Percentiles rank a stretch among this genome's conserved stretches.
Conservation (phyloP, 2,113 vertebrate genomes). For the Caranx melampygus region DNA sequence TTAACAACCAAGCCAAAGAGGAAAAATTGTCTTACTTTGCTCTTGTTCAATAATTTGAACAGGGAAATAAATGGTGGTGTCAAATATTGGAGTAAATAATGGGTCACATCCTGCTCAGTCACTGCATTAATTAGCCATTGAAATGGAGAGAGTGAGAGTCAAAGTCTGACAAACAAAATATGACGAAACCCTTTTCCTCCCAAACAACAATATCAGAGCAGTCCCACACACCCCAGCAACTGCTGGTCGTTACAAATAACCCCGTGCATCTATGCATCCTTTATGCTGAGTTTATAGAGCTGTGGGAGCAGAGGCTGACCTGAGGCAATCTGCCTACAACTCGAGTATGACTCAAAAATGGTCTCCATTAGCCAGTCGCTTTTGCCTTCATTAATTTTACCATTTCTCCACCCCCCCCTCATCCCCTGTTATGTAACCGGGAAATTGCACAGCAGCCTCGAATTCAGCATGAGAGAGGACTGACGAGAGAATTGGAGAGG, state of each 20-base stretch:
- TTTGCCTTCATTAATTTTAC: constrained; percentile 72
- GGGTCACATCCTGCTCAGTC: background rate
- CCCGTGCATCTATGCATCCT: constrained; percentile 15
- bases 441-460: constrained; percentile 56
- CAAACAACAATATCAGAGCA: constrained; percentile 4
- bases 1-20: background rate
- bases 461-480: constrained; percentile 41
- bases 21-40: background rate
- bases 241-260: constrained; percentile 28
- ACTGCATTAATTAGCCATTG: constrained; percentile 7
- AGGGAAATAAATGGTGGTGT: constrained; percentile 16
- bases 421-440: constrained; percentile 56
- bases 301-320: constrained; percentile 51
- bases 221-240: constrained; percentile 20
- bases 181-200: background rate
- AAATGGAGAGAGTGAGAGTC: background rate
- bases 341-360: constrained; percentile 53
- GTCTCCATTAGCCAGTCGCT: constrained; percentile 65
- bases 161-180: background rate
- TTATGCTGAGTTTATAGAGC: constrained; percentile 26
- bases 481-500: constrained; percentile 26
- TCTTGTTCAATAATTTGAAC: background rate
- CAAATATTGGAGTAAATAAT: constrained; percentile 7
- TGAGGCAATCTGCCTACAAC: constrained; percentile 36
- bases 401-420: constrained; percentile 50